These are phyloP conservation scores for Channa maculata DNA, from an alignment of 2,113 vertebrate genomes.

Conservation along the genomic window DNA sequence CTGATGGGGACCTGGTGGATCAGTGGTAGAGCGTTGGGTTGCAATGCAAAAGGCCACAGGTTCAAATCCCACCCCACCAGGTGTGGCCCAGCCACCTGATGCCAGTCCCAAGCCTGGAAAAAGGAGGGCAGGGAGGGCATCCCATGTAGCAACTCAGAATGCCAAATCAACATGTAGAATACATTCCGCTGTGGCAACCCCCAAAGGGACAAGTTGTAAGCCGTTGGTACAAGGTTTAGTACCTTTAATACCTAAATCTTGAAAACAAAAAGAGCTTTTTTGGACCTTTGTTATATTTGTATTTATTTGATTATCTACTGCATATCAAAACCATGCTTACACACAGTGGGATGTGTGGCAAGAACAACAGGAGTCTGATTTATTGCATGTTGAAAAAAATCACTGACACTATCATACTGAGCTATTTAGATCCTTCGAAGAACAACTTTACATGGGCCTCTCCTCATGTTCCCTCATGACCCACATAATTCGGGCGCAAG, in stretches of 20 bases:
- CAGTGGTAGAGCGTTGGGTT: too few relatives aligned
- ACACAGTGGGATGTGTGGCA: conserved; percentile 15
- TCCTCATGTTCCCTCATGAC: conserved; percentile 41
- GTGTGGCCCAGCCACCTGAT: too few relatives aligned
- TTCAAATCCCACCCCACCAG: too few relatives aligned
- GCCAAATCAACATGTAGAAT: too few relatives aligned
- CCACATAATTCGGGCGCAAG: conserved; percentile 20
- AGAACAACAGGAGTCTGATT: conserved; percentile 7
- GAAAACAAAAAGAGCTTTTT: background rate
- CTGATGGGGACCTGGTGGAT: background rate
- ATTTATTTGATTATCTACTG: background rate
- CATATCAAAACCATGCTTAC: conserved; percentile 10
- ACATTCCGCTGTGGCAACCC: too few relatives aligned
- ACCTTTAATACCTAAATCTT: too few relatives aligned
- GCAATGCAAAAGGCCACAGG: too few relatives aligned
- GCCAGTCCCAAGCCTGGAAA: too few relatives aligned
- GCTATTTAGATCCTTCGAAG: conserved; percentile 22
- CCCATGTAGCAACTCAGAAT: too few relatives aligned
- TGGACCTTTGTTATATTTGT: background rate
- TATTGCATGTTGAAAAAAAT: conserved; percentile 17
- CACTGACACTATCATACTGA: background rate
- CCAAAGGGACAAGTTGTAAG: too few relatives aligned
- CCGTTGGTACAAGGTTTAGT: too few relatives aligned
- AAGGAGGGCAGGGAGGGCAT: too few relatives aligned
- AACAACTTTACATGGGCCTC: conserved; percentile 23